A percentile compares a stretch with the other conserved stretches of the same genome.
phyloP scores from a whole-genome alignment of 2,797 vertebrate species.

The Cynodonichthys magdalenae region DNA sequence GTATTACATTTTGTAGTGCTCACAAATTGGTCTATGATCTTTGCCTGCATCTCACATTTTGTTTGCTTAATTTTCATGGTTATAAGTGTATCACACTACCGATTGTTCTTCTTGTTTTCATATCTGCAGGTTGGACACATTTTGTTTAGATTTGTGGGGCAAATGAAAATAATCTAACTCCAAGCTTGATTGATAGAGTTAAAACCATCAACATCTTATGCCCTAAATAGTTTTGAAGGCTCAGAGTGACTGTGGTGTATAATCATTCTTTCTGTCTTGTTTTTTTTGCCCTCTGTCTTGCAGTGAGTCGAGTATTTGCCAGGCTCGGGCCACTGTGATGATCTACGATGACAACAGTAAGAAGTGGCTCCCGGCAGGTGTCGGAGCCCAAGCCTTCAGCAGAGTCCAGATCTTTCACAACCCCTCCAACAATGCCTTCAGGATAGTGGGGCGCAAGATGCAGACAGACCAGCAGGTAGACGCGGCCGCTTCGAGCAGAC shows the following conservation, averaged over 20 bases:
- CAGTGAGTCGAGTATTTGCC: constrained; percentile 90
- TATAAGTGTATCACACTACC: too few relatives aligned
- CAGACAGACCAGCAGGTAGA: constrained; percentile 91
- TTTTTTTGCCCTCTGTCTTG: constrained; percentile 23
- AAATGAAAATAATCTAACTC: background rate
- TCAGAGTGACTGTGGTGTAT: background rate
- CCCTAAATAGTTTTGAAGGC: background rate
- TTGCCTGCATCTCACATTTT: too few relatives aligned
- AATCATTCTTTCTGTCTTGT: constrained; percentile 1
- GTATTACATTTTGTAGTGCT: too few relatives aligned
- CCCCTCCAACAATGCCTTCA: constrained; percentile 85
- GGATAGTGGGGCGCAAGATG: constrained; percentile 92
- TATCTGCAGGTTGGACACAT: background rate
- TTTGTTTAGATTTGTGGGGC: background rate
- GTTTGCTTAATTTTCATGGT: too few relatives aligned
- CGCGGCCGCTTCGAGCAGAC: background rate
- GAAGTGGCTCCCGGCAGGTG: constrained; percentile 89
- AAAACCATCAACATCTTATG: background rate
- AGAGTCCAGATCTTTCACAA: constrained; percentile 94
- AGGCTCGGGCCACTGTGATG: constrained; percentile 92
- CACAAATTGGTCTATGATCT: too few relatives aligned
- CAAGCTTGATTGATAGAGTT: background rate
- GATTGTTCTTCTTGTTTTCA: background rate
- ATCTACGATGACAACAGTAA: constrained; percentile 90
- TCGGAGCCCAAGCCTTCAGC: constrained; percentile 86